Percentiles rank a stretch among this genome's conserved stretches.
Evolutionary conservation across 1,140 invertebrate species (phyloP).

Genomic region (Venustaconcha ellipsiformis): DNA sequence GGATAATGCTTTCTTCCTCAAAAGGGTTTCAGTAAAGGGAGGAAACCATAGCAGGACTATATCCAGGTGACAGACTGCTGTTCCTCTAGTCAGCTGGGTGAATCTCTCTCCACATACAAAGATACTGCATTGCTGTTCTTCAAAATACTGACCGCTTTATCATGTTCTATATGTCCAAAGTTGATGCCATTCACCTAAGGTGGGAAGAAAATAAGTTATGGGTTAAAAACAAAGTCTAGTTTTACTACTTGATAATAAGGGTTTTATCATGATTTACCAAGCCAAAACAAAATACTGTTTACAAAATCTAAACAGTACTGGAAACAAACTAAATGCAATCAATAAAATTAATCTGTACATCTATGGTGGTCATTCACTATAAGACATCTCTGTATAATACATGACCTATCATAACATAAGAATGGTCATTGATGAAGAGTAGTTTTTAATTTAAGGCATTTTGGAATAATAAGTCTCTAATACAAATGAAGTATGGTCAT

Average conservation of each 20-base stretch:
- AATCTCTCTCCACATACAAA: conserved; percentile 47
- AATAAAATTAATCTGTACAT: background rate
- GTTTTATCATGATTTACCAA: too few species aligned
- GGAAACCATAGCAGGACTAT: conserved; percentile 16
- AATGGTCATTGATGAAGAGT: too few species aligned
- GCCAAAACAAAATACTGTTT: too few species aligned
- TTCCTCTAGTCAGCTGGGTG: conserved; percentile 34
- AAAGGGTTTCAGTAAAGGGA: conserved; percentile 7
- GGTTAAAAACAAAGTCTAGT: too few species aligned
- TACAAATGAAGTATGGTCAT: too few species aligned
- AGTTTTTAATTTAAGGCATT: too few species aligned
- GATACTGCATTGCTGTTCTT: conserved; percentile 43
- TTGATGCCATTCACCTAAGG: conserved; percentile 59
- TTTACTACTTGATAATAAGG: too few species aligned
- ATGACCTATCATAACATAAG: too few species aligned
- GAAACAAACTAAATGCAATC: background rate
- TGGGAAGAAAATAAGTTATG: background rate
- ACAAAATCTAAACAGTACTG: background rate
- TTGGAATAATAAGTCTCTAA: too few species aligned
- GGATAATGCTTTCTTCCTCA: too few species aligned
- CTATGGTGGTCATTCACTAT: too few species aligned
- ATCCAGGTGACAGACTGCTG: conserved; percentile 35
- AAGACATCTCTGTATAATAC: too few species aligned
- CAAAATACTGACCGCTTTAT: conserved; percentile 52
- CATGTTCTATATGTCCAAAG: conserved; percentile 55